These are phyloP conservation scores for Alexandromys fortis DNA, from an alignment of 2,113 vertebrate species.

Conservation along the genomic window DNA sequence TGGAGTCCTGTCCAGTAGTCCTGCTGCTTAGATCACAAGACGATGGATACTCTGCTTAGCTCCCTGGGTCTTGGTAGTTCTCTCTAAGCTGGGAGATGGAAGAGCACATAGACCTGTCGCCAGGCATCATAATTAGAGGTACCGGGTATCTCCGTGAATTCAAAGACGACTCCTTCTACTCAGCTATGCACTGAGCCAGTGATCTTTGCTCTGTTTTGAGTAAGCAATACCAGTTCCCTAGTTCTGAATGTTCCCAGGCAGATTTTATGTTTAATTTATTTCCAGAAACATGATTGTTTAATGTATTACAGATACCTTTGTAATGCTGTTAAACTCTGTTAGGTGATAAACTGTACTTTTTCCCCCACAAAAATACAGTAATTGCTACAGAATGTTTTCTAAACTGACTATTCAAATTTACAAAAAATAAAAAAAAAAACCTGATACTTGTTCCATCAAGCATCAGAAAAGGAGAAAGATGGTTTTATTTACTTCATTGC, in stretches of 20 bases:
- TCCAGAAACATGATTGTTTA: constrained; percentile 22
- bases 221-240: neutral
- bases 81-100: neutral
- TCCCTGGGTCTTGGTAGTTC: neutral
- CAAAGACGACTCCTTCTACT: neutral
- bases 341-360: neutral
- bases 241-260: neutral
- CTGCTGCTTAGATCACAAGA: neutral
- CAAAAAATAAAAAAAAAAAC: neutral
- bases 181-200: no score
- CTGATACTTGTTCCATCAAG: neutral
- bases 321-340: constrained; percentile 17
- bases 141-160: neutral
- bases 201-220: neutral
- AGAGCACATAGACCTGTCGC: neutral
- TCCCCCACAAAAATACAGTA: neutral
- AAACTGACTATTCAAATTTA: neutral
- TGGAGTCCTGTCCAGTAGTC: neutral
- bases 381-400: neutral
- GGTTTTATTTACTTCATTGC: neutral
- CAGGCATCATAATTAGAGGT: neutral
- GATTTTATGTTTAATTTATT: constrained; percentile 25
- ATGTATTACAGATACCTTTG: neutral
- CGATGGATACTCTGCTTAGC: neutral
- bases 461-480: neutral